Base-by-base conservation (phyloP, 2,113 vertebrate species). In the Hippocampus comes region DNA sequence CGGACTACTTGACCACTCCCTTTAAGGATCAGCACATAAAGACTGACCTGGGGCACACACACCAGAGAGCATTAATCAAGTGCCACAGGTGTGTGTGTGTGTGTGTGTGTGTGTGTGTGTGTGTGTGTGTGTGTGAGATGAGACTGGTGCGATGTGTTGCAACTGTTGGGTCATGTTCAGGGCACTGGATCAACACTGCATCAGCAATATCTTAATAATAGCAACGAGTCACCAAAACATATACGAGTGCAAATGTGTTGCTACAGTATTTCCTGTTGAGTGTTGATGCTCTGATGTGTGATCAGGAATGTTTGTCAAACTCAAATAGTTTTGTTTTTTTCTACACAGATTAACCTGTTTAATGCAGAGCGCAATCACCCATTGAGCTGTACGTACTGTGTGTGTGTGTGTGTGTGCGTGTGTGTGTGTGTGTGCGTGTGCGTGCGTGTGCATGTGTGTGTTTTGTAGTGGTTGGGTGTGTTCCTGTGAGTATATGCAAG, bases 21-120 rank as follows among this genome's bases (percentile, higher is more conserved):
- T 89, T 86, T 70, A 27, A 87, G 86, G 86, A 90, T 91, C 89
- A 90, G 74, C 89, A 88, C 88, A 88, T 84, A 89, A 84, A 89
- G 83, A 79, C 73, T 90, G 88, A 91, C 84, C 90, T 89, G 80
- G 84, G 83, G 83, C 80, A 86, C 83, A 80, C 82, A 82, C 64
- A 66, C 68, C 83, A 76, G 70, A 76, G 63, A 60, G 75, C 89
- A 92, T 92, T 89, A 84, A 89, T 92, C 90, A 90, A 75, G 60
- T 84, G 83, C 87, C 74, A 82, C 15, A 34, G 30, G 48, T 71
- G 77, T 80, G 77, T 20, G 30, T 75, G 77, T 82, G 83, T 67
- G 68, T 75, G 86, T 88, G 86, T 78, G 78, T 82, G 83, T 68
- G 68, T 75, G 86, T 88, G 86, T 78, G 78, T 82, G 83, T 68